Evolutionary conservation across 1,140 invertebrate species (phyloP), one percentile per base, ranked within the genome.

Genomic region (Anastrepha ludens): DNA sequence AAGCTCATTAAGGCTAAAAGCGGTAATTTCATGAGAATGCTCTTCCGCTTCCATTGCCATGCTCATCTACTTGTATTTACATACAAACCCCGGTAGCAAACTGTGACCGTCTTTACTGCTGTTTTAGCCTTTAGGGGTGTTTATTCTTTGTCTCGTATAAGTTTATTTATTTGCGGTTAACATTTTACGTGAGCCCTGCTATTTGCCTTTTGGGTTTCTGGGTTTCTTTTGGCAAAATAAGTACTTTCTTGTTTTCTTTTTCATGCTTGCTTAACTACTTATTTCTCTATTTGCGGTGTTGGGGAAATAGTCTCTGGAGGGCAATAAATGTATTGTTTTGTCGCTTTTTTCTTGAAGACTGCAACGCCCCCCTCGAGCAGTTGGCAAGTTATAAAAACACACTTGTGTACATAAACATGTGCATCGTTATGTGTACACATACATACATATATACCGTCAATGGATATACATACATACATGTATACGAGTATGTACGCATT

Each of bases 1-100:
- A 81, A 81, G 74, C 74, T 81, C 74, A 81, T 81, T 81, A 81
- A 81, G 74, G n/a, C 74, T 81, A 81, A 81, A 81, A 55, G 47
- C 74, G 74, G 47, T 81, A 81, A 81, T 81, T 81, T 81, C 74
- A 58, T 81, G 74, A 81, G 47, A 55, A 81, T 81, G 74, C 74
- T 47, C 74, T 81, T 81, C 47, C 74, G 47, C 74, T 55, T 58
- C 2, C 15, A 41, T 74, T 74, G 39, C 39, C 13, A 50, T 44
- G 70, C 15, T 44, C 74, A 81, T 20, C 44, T 55, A 81, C 44
- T 29, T 8, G 13, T 62, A 62, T 62, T 5, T 62, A 62, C 60
- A 62, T 62, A 62, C n/a, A 62, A 29, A 29, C 17, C 3, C 64
- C 60, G 9, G 15, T 13, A 20, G 7, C 7, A 67, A 44, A 67